These are phyloP conservation scores for Polyommatus iphigenia DNA, from an alignment of 2,888 invertebrate species.

Conservation along the genomic window DNA sequence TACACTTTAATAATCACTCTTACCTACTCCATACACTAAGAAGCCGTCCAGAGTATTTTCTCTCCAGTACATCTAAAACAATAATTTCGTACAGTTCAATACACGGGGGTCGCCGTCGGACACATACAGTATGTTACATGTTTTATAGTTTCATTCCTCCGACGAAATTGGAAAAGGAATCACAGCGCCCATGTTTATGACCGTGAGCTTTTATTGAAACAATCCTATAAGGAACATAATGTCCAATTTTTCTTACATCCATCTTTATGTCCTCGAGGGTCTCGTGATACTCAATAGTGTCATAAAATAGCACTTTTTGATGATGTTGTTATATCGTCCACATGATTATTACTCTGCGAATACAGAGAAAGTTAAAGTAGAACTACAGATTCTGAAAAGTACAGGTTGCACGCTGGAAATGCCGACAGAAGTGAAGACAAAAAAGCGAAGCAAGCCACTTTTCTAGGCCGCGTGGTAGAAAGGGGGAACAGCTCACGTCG, in stretches of 20 bases:
- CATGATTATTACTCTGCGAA: no score
- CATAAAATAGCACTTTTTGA: not conserved
- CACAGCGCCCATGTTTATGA: slow-evolving; percentile 21
- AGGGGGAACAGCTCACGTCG: no score
- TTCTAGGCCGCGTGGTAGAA: no score
- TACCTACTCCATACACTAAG: not conserved
- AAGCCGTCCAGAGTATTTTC: not conserved
- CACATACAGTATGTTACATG: slow-evolving; percentile 9
- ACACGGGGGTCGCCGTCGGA: not conserved
- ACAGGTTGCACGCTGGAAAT: no score
- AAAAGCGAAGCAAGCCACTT: no score
- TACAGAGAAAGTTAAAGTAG: no score
- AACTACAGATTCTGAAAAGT: no score
- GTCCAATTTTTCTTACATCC: slow-evolving; percentile 10
- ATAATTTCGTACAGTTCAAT: not conserved
- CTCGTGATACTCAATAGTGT: not conserved
- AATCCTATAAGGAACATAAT: not conserved
- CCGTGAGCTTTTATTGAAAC: not conserved
- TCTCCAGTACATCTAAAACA: not conserved
- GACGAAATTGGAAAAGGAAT: slow-evolving; percentile 30
- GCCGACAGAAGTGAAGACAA: no score
- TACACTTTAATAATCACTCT: no score
- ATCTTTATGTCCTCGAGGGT: not conserved
- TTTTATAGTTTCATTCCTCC: slow-evolving; percentile 29
- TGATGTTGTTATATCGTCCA: not conserved